These are phyloP conservation scores for Polyodon spathula DNA, from an alignment of 2,113 vertebrate species.

Conservation along the genomic window DNA sequence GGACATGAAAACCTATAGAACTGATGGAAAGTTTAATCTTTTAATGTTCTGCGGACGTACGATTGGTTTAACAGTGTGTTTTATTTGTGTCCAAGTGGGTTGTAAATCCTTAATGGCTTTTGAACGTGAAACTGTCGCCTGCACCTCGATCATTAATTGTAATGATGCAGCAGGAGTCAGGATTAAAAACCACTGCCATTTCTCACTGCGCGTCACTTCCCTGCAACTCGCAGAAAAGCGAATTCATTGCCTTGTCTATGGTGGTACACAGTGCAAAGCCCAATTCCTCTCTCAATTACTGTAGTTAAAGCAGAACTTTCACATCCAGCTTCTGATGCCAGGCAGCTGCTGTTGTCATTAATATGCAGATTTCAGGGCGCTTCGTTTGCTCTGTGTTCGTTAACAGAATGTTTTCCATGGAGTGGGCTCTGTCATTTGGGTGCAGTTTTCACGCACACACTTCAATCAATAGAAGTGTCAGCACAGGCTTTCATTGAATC, in stretches of 20 bases:
- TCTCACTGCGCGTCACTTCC: not conserved
- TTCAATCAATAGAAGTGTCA: too few species aligned
- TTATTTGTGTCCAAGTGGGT: not conserved
- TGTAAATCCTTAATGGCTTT: too few species aligned
- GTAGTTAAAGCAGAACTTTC: conserved; percentile 62
- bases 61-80: not conserved
- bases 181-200: too few species aligned
- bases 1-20: too few species aligned
- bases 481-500: too few species aligned
- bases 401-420: not conserved
- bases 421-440: conserved; percentile 8
- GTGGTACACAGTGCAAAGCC: conserved; percentile 31
- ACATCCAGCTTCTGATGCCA: conserved; percentile 42
- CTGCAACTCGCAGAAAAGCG: conserved; percentile 7
- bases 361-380: conserved; percentile 42
- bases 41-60: too few species aligned
- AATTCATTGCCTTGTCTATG: conserved; percentile 12
- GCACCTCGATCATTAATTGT: too few species aligned
- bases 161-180: too few species aligned
- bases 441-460: too few species aligned
- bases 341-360: conserved; percentile 57
- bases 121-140: too few species aligned
- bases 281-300: conserved; percentile 58
- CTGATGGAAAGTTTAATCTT: too few species aligned
- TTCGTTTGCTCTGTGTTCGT: conserved; percentile 4